A percentile compares a stretch with the other conserved stretches of the same genome.
Evolutionary conservation across 1,140 invertebrate species (phyloP).

Genomic region (Antheraea mylitta): DNA sequence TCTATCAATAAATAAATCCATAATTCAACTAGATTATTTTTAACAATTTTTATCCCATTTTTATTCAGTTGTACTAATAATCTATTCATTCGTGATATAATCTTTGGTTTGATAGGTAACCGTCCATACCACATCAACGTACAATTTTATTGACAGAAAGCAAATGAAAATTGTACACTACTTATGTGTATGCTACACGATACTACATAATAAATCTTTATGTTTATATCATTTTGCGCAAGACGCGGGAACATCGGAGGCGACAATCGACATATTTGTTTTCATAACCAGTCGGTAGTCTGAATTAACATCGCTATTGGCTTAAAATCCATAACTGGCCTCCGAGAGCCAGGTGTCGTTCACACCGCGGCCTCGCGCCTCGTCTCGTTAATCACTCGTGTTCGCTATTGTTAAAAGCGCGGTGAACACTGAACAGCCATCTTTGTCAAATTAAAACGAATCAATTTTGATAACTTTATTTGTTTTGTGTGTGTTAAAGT

Average conservation of each 20-base stretch:
- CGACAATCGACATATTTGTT: constrained; percentile 76
- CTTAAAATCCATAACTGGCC: constrained; percentile 79
- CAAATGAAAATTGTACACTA: constrained; percentile 52
- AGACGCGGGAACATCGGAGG: constrained; percentile 41
- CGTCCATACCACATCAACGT: neutral
- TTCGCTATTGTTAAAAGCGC: constrained; percentile 76
- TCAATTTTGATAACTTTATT: constrained; percentile 70
- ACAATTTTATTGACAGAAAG: constrained; percentile 65
- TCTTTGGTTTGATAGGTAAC: neutral
- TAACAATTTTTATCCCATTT: too few relatives aligned
- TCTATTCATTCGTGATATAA: neutral
- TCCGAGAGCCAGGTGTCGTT: constrained; percentile 79
- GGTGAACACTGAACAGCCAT: constrained; percentile 76
- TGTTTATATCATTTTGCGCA: constrained; percentile 19
- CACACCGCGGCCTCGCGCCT: constrained; percentile 79
- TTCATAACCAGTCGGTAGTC: constrained; percentile 77
- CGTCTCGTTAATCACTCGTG: constrained; percentile 78
- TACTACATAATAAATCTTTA: constrained; percentile 5
- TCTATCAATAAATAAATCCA: too few relatives aligned
- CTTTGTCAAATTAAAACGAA: constrained; percentile 77
- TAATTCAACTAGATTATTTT: too few relatives aligned
- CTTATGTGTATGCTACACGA: constrained; percentile 32
- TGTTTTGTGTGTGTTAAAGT: constrained; percentile 36
- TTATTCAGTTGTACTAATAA: too few relatives aligned
- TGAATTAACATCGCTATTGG: constrained; percentile 79